Percentiles rank a stretch among this genome's conserved stretches.
These are phyloP conservation scores for Phoxinus dragarum DNA, from an alignment of 2,797 vertebrate genomes.

Conservation along the genomic window DNA sequence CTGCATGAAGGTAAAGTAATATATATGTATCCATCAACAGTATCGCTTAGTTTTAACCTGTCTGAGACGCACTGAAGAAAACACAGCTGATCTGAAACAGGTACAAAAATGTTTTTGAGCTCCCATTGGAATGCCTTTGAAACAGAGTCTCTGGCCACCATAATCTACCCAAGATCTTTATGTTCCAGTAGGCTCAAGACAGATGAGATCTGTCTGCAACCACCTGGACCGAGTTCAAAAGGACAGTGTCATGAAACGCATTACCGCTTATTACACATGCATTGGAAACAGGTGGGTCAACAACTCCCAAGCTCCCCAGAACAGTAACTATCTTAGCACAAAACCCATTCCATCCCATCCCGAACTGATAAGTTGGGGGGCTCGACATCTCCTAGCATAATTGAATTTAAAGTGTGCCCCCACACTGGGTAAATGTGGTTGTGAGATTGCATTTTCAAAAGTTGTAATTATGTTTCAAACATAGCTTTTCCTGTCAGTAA, in stretches of 20 bases:
- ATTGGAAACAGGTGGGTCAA: slow-evolving; percentile 61
- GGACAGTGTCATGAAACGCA: slow-evolving; percentile 54
- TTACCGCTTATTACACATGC: slow-evolving; percentile 53
- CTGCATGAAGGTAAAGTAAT: slow-evolving; percentile 6
- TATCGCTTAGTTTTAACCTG: neutral
- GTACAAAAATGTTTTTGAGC: neutral
- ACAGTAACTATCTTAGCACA: neutral
- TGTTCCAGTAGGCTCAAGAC: slow-evolving; percentile 39
- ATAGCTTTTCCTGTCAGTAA: slow-evolving; percentile 33
- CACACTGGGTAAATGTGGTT: slow-evolving; percentile 6
- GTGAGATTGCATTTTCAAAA: slow-evolving; percentile 4
- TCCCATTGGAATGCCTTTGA: slow-evolving; percentile 39
- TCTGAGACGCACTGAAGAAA: slow-evolving; percentile 21
- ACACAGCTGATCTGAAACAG: neutral
- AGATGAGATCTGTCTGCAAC: slow-evolving; percentile 38
- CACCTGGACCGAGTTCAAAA: slow-evolving; percentile 61
- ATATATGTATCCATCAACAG: neutral
- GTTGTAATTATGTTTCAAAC: slow-evolving; percentile 40
- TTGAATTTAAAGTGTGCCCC: slow-evolving; percentile 12
- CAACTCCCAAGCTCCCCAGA: neutral
- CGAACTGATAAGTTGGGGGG: neutral
- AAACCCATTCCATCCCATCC: neutral
- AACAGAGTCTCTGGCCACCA: slow-evolving; percentile 21
- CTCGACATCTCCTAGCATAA: neutral
- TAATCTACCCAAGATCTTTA: slow-evolving; percentile 1